Conservation (phyloP, 1,140 invertebrate species). For the Luehdorfia chinensis region DNA sequence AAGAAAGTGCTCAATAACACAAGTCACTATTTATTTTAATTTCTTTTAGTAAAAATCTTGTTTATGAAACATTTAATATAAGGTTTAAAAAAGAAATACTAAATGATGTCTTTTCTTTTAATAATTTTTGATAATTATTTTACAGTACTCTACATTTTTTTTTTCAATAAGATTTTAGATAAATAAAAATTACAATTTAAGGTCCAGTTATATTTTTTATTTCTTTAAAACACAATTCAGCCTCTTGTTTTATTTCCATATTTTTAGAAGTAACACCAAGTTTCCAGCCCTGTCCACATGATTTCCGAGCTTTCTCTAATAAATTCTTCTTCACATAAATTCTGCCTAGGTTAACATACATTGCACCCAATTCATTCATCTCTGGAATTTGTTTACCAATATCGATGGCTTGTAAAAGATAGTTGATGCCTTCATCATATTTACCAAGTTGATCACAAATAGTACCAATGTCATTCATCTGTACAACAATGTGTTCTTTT, state of each 20-base stretch:
- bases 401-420: conserved; percentile 84
- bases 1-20: conserved; percentile 84
- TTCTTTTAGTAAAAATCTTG: conserved; percentile 3
- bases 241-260: conserved; percentile 81
- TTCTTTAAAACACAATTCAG: conserved; percentile 83
- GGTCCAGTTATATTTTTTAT: conserved; percentile 48
- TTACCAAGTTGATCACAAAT: conserved; percentile 83
- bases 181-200: conserved; percentile 2
- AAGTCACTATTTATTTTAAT: conserved; percentile 15
- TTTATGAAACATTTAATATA: conserved; percentile 1
- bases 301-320: conserved; percentile 82
- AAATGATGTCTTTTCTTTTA: conserved; percentile 3
- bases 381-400: conserved; percentile 81
- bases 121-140: too few relatives aligned
- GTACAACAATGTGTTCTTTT: conserved; percentile 85
- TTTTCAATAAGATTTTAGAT: conserved; percentile 8
- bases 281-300: conserved; percentile 84
- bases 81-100: too few relatives aligned
- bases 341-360: conserved; percentile 91
- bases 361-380: conserved; percentile 82
- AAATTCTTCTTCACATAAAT: conserved; percentile 86
- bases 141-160: too few relatives aligned
- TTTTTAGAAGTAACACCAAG: conserved; percentile 82
- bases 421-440: conserved; percentile 82
- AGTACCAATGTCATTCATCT: conserved; percentile 92